Base-by-base conservation (phyloP, 2,113 vertebrate genomes). In the Diphyllodes magnificus region DNA sequence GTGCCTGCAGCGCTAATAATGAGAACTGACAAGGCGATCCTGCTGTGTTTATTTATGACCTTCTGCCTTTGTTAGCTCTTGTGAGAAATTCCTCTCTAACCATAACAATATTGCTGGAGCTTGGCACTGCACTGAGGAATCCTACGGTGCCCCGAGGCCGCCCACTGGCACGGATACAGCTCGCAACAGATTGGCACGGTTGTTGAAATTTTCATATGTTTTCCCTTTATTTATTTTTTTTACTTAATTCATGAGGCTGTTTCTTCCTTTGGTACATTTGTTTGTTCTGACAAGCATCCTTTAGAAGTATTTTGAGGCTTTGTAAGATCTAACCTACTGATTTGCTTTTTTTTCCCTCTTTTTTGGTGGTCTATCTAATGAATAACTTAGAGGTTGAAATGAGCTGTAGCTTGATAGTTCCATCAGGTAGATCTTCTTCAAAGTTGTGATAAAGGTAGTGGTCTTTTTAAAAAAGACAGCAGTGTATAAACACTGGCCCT, bases 11-110 rank as follows among this genome's bases (percentile, higher is more conserved):
- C 39, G 97, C 97, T 98, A 97, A 97, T 98, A 98, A 98, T 98
- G 98, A 98, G 97, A 98, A 98, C 95, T 97, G 98, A 98, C 98
- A 98, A 97, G 97, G 96, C 97, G 31, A 54, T 91, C 97, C 98
- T 98, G 97, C 98, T 98, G 98, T 97, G 98, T 98, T 98, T 98
- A 97, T 98, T 98, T 98, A 98, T 98, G 98, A 98, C 98, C 98
- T 98, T 98, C 98, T 98, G 98, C 98, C 98, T 98, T 98, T 98
- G 98, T 98, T 97, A 98, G 98, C 97, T 96, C 97, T 97, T 98
- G 98, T 98, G 98, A 98, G 98, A 98, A 98, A 98, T 98, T 98
- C 97, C 95, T 98, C 94, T 96, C 98, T 97, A 97, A 97, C 97
- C 98, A 97, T 97, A 97, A 98, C 97, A 97, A 81, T 97, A 97